A percentile compares a stretch with the other conserved stretches of the same genome.
These are phyloP conservation scores for Drosophila virilis DNA, from an alignment of 1,140 invertebrate genomes.

Conservation along the genomic window DNA sequence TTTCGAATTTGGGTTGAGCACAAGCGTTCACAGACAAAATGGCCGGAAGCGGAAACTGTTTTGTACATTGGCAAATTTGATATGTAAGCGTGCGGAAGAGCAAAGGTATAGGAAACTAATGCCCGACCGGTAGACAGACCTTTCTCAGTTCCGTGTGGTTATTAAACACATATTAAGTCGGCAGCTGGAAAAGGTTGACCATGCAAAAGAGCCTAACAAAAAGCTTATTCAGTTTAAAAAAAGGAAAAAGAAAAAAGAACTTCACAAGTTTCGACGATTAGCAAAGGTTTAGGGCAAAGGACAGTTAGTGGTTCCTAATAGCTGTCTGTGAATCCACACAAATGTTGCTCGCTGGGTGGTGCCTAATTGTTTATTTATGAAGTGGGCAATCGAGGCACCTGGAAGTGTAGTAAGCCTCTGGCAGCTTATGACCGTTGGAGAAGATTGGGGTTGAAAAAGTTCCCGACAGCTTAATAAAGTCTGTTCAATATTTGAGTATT, in stretches of 20 bases:
- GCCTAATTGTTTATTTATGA: slow-evolving; percentile 65
- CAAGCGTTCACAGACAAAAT: slow-evolving; percentile 37
- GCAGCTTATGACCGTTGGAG: slow-evolving; percentile 23
- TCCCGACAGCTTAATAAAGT: background rate
- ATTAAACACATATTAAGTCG: slow-evolving; percentile 54
- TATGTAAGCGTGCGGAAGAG: slow-evolving; percentile 38
- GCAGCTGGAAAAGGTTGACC: slow-evolving; percentile 9
- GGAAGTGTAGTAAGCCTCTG: slow-evolving; percentile 36
- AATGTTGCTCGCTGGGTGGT: slow-evolving; percentile 30
- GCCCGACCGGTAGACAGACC: slow-evolving; percentile 9
- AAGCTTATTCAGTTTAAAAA: slow-evolving; percentile 19
- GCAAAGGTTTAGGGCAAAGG: slow-evolving; percentile 21
- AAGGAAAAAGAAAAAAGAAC: slow-evolving; percentile 10
- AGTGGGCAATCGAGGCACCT: slow-evolving; percentile 34
- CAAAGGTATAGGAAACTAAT: slow-evolving; percentile 18
- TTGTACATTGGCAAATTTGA: slow-evolving; percentile 55
- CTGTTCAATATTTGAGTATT: background rate
- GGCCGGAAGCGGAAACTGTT: slow-evolving; percentile 62
- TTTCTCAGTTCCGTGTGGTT: slow-evolving; percentile 22
- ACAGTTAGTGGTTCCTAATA: slow-evolving; percentile 17
- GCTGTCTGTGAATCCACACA: slow-evolving; percentile 48
- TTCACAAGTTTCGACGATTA: slow-evolving; percentile 42
- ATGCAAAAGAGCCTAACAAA: slow-evolving; percentile 13
- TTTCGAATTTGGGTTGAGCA: slow-evolving; percentile 20
- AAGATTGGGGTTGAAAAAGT: background rate